These are phyloP conservation scores for Coluber constrictor DNA, from an alignment of 2,797 vertebrate genomes.

Conservation along the genomic window DNA sequence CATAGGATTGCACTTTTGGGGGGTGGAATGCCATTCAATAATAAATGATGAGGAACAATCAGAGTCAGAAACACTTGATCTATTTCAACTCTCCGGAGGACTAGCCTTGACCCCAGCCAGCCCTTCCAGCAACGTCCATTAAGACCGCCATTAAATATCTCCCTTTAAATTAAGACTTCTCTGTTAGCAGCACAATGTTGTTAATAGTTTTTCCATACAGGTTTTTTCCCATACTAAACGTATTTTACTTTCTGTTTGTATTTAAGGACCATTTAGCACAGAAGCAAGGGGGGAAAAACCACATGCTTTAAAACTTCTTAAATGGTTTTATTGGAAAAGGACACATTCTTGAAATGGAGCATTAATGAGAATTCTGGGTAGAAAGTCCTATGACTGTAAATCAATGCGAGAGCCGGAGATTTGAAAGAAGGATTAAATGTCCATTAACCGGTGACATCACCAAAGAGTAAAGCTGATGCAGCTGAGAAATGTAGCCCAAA, in stretches of 20 bases:
- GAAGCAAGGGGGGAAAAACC: constrained; percentile 1
- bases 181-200: constrained; percentile 4
- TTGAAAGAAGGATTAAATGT: constrained; percentile 52
- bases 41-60: background rate
- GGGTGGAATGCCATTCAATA: background rate
- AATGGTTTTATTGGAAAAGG: constrained; percentile 15
- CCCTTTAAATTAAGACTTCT: background rate
- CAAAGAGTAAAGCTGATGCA: constrained; percentile 53
- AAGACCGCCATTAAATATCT: background rate
- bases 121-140: background rate
- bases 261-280: background rate
- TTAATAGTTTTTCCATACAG: constrained; percentile 46
- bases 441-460: constrained; percentile 54
- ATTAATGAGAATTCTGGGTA: constrained; percentile 17
- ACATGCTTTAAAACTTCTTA: background rate
- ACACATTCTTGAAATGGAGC: background rate
- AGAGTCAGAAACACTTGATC: background rate
- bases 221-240: background rate
- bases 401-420: constrained; percentile 24
- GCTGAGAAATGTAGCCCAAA: constrained; percentile 62
- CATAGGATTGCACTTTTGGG: background rate
- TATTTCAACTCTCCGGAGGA: background rate
- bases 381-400: constrained; percentile 17
- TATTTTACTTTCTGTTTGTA: constrained; percentile 2
- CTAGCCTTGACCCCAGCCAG: background rate